These are phyloP conservation scores for Ophion obscuratus DNA, from an alignment of 2,888 invertebrate species.

Conservation along the genomic window DNA sequence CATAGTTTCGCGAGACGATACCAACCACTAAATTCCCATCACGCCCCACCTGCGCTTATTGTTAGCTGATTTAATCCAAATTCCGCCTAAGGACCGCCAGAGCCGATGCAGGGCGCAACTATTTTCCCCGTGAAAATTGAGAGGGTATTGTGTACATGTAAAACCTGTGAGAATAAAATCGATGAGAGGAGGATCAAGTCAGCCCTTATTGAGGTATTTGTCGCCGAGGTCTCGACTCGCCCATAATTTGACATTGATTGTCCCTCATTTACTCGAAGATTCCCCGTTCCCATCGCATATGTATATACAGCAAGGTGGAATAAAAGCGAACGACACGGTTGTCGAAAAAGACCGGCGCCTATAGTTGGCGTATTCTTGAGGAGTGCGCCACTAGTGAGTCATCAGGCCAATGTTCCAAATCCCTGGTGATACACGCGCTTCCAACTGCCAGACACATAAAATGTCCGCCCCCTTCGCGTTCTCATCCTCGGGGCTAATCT, in stretches of 20 bases:
- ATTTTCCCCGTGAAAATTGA: conserved; percentile 22
- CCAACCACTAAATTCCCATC: too few species aligned
- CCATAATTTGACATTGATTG: not conserved
- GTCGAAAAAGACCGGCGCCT: conserved; percentile 4
- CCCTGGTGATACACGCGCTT: conserved; percentile 77
- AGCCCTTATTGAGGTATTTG: too few species aligned
- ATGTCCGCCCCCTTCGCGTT: conserved; percentile 58
- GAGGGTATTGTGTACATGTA: not conserved
- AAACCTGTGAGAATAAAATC: too few species aligned
- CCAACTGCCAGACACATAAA: conserved; percentile 76
- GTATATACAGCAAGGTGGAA: not conserved
- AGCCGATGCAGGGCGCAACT: conserved; percentile 36
- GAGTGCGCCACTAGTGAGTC: conserved; percentile 61
- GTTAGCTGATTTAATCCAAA: too few species aligned
- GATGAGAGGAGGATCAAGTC: too few species aligned
- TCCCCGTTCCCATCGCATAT: not conserved
- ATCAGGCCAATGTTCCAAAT: conserved; percentile 76
- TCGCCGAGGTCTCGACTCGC: too few species aligned
- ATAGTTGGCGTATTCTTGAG: conserved; percentile 42
- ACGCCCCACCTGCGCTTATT: too few species aligned
- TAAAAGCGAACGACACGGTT: conserved; percentile 19
- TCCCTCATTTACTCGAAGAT: not conserved
- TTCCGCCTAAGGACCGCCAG: too few species aligned
- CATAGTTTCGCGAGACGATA: too few species aligned
- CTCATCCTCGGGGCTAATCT: conserved; percentile 68